Percentiles rank a stretch among this genome's conserved stretches.
These are phyloP conservation scores for Drosophila sucinea DNA, from an alignment of 1,140 invertebrate genomes.

Conservation along the genomic window DNA sequence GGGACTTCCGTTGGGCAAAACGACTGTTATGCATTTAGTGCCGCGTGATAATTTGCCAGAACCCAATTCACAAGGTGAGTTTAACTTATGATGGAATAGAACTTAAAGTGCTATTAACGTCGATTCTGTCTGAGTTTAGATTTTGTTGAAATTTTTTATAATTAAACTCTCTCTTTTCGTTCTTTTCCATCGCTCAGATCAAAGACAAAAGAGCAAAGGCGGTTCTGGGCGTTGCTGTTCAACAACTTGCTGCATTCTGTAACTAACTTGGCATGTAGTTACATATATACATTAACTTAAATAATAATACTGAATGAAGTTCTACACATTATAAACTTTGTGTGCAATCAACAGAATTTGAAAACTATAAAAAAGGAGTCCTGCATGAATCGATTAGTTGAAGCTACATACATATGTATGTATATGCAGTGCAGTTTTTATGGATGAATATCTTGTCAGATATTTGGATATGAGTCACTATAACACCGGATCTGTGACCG, in stretches of 20 bases:
- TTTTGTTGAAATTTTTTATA: not conserved
- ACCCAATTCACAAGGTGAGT: slow-evolving; percentile 97
- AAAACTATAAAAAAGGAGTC: slow-evolving; percentile 32
- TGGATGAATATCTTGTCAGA: not conserved
- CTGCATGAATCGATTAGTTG: slow-evolving; percentile 7
- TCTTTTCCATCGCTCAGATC: slow-evolving; percentile 86
- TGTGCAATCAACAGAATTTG: slow-evolving; percentile 48
- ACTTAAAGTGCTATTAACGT: too few relatives aligned
- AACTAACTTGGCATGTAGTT: slow-evolving; percentile 83
- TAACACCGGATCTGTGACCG: not conserved
- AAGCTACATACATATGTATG: not conserved
- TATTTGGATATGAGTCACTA: too few relatives aligned
- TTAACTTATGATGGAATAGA: too few relatives aligned
- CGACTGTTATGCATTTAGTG: slow-evolving; percentile 99
- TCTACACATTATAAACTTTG: slow-evolving; percentile 9
- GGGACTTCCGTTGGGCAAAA: slow-evolving; percentile 97
- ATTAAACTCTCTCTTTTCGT: not conserved
- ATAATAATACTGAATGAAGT: slow-evolving; percentile 25
- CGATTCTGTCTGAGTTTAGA: not conserved
- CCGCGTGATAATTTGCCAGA: slow-evolving; percentile 99
- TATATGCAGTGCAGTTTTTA: not conserved
- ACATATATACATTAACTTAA: slow-evolving; percentile 43
- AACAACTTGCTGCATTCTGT: slow-evolving; percentile 95
- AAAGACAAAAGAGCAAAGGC: slow-evolving; percentile 97
- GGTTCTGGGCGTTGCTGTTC: slow-evolving; percentile 96